Conservation (phyloP, 2,113 vertebrate genomes). For the Odobenus rosmarus region DNA sequence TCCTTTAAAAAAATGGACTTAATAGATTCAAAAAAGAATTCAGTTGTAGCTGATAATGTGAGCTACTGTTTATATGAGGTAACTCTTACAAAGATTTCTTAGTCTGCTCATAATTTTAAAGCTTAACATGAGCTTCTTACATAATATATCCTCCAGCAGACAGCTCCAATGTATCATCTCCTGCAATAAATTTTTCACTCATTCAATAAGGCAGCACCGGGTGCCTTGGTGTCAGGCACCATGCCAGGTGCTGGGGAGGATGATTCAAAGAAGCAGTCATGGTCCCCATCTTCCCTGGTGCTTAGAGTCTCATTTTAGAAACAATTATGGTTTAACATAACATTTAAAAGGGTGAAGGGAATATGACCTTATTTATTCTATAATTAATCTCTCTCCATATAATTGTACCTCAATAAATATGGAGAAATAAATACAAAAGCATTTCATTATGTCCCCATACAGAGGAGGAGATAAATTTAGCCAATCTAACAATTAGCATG, state of each 20-base stretch:
- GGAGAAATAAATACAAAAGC: constrained; percentile 41
- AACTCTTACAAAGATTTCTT: constrained; percentile 39
- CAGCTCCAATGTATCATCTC: neutral
- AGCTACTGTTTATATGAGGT: constrained; percentile 21
- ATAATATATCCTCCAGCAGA: neutral
- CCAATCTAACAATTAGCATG: neutral
- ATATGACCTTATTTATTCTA: neutral
- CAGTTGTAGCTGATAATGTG: neutral
- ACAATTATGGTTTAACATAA: neutral
- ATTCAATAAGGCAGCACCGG: neutral
- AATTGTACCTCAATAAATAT: neutral
- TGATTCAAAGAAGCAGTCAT: neutral
- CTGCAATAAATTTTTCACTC: neutral
- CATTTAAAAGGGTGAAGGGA: neutral
- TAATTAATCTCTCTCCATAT: constrained; percentile 11
- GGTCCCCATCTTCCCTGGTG: neutral
- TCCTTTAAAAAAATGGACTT: neutral
- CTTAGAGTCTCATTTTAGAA: neutral
- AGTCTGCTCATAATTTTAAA: constrained; percentile 53
- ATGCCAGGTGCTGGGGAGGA: neutral
- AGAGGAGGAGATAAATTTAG: neutral
- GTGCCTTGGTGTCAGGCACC: neutral
- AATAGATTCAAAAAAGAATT: neutral
- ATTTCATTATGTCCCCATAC: neutral
- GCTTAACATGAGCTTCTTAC: neutral